Percentiles rank a stretch among this genome's conserved stretches.
These are phyloP conservation scores for Sylvia atricapilla DNA, from an alignment of 2,113 vertebrate genomes.

Conservation along the genomic window DNA sequence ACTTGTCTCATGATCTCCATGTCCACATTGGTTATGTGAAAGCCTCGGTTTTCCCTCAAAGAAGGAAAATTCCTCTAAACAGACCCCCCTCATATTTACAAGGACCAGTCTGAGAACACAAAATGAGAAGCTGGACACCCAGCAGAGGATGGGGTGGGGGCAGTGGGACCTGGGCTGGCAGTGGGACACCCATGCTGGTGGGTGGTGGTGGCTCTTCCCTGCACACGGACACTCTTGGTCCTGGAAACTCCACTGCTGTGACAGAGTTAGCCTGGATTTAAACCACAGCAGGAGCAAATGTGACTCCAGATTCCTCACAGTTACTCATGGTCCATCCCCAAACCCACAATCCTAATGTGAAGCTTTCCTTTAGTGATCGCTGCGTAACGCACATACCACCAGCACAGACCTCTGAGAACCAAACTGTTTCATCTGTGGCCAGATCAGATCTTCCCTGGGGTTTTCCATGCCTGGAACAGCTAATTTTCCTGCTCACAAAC, in stretches of 20 bases:
- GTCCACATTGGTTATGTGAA: neutral
- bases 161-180: neutral
- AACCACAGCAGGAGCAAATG: neutral
- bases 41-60: neutral
- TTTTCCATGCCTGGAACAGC: neutral
- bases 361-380: neutral
- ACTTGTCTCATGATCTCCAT: neutral
- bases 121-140: neutral
- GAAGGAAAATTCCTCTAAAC: neutral
- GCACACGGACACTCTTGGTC: neutral
- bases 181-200: neutral
- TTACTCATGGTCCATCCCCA: neutral
- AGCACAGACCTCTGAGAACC: neutral
- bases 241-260: neutral
- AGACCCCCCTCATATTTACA: neutral
- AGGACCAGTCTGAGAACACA: neutral
- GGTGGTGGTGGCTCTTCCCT: neutral
- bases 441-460: neutral
- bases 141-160: neutral
- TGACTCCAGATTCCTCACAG: neutral
- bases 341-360: neutral
- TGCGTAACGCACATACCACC: neutral
- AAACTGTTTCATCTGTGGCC: neutral
- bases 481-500: neutral
- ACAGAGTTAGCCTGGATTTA: neutral